Percentiles rank a stretch among this genome's conserved stretches.
These are phyloP conservation scores for Dendronephthya gigantea DNA, from an alignment of 64 coral and sea anemone species.

Conservation along the genomic window DNA sequence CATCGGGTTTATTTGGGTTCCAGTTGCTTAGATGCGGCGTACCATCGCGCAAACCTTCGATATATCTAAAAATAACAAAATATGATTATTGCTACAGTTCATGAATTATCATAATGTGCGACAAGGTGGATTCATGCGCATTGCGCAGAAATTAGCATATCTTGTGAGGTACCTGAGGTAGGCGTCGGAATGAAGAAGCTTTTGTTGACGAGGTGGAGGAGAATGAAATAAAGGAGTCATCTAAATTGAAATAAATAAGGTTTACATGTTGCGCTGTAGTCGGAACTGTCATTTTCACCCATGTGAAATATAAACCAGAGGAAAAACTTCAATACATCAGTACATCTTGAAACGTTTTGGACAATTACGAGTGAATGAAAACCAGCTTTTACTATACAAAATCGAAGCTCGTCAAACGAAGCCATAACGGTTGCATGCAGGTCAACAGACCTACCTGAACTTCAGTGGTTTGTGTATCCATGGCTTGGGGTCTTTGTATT, in stretches of 20 bases:
- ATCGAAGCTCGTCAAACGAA: no score
- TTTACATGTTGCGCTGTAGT: no score
- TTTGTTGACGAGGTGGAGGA: slow-evolving; percentile 73
- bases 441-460: background rate
- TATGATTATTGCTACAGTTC: no score
- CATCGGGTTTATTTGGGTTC: slow-evolving; percentile 79
- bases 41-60: slow-evolving; percentile 93
- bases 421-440: no score
- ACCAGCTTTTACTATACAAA: no score
- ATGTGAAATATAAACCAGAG: no score
- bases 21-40: slow-evolving; percentile 96
- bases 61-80: slow-evolving; percentile 50
- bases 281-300: no score
- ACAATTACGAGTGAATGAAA: no score
- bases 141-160: background rate
- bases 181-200: slow-evolving; percentile 83
- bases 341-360: no score
- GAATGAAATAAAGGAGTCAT: slow-evolving; percentile 67
- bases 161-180: slow-evolving; percentile 52
- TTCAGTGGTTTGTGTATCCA: background rate
- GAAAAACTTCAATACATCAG: no score
- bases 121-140: no score
- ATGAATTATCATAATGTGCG: background rate
- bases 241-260: slow-evolving; percentile 42
- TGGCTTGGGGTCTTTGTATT: background rate